These are phyloP conservation scores for Nasonia vitripennis DNA, from an alignment of 1,140 invertebrate genomes.

Conservation along the genomic window DNA sequence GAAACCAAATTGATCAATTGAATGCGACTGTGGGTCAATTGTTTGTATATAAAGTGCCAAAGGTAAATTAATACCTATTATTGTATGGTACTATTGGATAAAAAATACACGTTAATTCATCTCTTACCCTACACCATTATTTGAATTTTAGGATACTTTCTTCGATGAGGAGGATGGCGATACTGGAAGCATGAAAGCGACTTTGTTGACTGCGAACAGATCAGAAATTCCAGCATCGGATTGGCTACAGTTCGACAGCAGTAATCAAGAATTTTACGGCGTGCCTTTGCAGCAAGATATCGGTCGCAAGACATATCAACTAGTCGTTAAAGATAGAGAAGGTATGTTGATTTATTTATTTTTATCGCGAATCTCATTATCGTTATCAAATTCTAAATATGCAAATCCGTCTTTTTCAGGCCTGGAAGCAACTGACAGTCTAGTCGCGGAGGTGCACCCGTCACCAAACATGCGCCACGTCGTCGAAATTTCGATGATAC, in stretches of 20 bases:
- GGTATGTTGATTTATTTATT: conserved; percentile 54
- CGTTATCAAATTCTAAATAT: neutral
- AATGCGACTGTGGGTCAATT: conserved; percentile 87
- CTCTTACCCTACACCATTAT: neutral
- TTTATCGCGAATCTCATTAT: neutral
- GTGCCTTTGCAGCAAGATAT: conserved; percentile 82
- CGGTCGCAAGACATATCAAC: conserved; percentile 84
- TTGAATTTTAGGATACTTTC: conserved; percentile 85
- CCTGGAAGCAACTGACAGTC: conserved; percentile 82
- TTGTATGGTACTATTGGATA: neutral
- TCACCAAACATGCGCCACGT: conserved; percentile 76
- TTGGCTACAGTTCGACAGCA: conserved; percentile 92
- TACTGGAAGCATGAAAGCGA: conserved; percentile 83
- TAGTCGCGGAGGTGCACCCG: conserved; percentile 84
- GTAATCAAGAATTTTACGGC: conserved; percentile 93
- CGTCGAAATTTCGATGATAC: conserved; percentile 86
- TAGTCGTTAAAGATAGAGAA: conserved; percentile 77
- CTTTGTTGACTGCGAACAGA: conserved; percentile 83
- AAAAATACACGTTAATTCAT: neutral
- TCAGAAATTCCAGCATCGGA: conserved; percentile 80
- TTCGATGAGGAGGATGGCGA: conserved; percentile 91
- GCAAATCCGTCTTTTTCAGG: conserved; percentile 54
- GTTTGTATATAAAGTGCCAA: conserved; percentile 86
- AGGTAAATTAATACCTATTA: conserved; percentile 74
- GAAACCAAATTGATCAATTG: conserved; percentile 90